Evolutionary conservation across 2,888 invertebrate genomes (phyloP), one percentile per base, ranked within the genome.

Genomic region (Machimus rusticus): DNA sequence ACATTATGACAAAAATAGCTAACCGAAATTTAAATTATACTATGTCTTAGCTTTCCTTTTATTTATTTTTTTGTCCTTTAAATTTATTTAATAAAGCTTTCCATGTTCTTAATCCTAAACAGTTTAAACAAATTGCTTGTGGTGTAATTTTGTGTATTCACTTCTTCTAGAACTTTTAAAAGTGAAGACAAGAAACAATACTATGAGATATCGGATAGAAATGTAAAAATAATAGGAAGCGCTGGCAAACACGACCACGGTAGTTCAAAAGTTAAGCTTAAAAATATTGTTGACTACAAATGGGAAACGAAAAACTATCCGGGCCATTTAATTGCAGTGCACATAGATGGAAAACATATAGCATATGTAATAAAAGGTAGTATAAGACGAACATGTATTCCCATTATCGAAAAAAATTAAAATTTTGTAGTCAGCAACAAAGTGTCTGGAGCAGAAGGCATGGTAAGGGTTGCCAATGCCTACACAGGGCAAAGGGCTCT

Each of bases 291-390:
- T 31, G 98, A 98, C 91, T 98, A 97, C 92, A 96, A 96, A 89
- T 99, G 99, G 99, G 98, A 98, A 91, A 95, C 96, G 77, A 95
- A 96, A 90, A 96, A 96, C 91, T 98, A 98, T 90, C 94, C 95
- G 0, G 98, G 99, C 0, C 97, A 97, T 91, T 93, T 99, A 88
- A 95, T 99, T 66, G 97, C 98, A 12, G 96, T 98, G 74, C 98
- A 99, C 92, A 95, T 96, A 90, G 95, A 95, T 91, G 97, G 97
- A 87, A 96, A 96, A 91, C 97, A 96, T 92, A 94, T 98, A 89
- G 99, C 99, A 0, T 99, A 98, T 93, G 97, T 96, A 88, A 96
- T 99, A 89, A 98, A 97, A 95, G 96, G 98, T 98, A 93, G 92
- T 51, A 23, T 34, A 8, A 19, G n/a, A 51, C n/a, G 8, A 51